Evolutionary conservation across 1,140 invertebrate species (phyloP).

Genomic region (Solen grandis): DNA sequence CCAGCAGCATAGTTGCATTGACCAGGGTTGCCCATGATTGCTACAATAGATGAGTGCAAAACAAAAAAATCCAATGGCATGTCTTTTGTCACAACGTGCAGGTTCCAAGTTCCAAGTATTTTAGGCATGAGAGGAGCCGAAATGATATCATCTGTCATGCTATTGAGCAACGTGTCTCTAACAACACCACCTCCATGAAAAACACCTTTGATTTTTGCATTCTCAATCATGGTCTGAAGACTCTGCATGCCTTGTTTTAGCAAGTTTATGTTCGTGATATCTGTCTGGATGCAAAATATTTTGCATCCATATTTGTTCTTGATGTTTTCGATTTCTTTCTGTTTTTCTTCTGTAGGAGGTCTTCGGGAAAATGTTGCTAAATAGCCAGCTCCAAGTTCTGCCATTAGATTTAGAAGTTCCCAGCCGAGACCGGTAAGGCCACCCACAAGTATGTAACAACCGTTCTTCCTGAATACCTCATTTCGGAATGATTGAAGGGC

Average conservation of each 20-base stretch:
- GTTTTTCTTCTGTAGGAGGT: conserved; percentile 37
- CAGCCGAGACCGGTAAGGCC: conserved; percentile 73
- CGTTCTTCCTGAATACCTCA: conserved; percentile 49
- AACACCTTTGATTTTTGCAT: conserved; percentile 61
- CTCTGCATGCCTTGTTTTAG: not conserved
- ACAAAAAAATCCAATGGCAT: conserved; percentile 67
- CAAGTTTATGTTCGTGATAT: conserved; percentile 44
- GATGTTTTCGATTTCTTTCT: conserved; percentile 53
- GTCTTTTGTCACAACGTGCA: conserved; percentile 63
- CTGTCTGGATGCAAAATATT: conserved; percentile 57
- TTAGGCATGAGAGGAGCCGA: conserved; percentile 63
- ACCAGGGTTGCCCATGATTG: conserved; percentile 64
- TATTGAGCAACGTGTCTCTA: conserved; percentile 56
- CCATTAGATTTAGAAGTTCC: conserved; percentile 64
- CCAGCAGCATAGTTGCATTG: conserved; percentile 68
- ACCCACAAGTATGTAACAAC: conserved; percentile 68
- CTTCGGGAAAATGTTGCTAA: conserved; percentile 64
- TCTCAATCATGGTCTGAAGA: not conserved
- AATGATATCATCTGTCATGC: conserved; percentile 61
- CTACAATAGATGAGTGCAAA: conserved; percentile 66
- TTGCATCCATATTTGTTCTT: conserved; percentile 32
- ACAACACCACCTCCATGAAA: conserved; percentile 71
- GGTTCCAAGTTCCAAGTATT: conserved; percentile 71
- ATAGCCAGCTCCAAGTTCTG: conserved; percentile 62
- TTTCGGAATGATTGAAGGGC: conserved; percentile 8